Evolutionary conservation across 30 jellyfish, hydroid and myxozoan species (phyloP).

Genomic region (Aurelia aurita): DNA sequence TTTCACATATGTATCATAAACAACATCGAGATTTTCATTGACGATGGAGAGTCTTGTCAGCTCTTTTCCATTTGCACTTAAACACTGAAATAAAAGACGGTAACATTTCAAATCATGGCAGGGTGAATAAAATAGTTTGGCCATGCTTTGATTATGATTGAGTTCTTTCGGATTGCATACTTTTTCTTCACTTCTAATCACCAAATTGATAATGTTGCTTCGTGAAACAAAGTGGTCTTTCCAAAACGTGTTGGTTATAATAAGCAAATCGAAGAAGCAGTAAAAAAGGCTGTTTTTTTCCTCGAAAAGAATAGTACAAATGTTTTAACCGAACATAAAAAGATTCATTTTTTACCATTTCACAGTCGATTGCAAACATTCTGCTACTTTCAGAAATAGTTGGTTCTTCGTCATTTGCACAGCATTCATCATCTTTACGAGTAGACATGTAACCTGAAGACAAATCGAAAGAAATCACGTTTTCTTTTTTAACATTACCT

Average conservation of each 20-base stretch:
- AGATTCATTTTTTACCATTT: conserved; percentile 64
- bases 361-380: conserved; percentile 91
- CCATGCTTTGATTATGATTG: too few species aligned
- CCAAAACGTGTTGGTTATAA: too few species aligned
- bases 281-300: too few species aligned
- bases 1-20: conserved; percentile 85
- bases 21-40: conserved; percentile 63
- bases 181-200: too few species aligned
- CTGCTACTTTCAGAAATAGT: conserved; percentile 25
- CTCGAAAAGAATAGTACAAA: too few species aligned
- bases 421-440: conserved; percentile 17
- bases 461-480: neutral
- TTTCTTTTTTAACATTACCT: too few species aligned
- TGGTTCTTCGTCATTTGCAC: conserved; percentile 11
- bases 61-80: conserved; percentile 52
- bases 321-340: too few species aligned
- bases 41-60: conserved; percentile 84
- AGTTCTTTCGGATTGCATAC: too few species aligned
- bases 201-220: too few species aligned
- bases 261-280: too few species aligned
- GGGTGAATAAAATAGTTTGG: too few species aligned
- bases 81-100: conserved; percentile 62
- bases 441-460: conserved; percentile 39
- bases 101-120: neutral
- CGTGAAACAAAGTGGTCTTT: too few species aligned